Evolutionary conservation across 1,140 invertebrate species (phyloP).

Genomic region (Watersipora subatra): DNA sequence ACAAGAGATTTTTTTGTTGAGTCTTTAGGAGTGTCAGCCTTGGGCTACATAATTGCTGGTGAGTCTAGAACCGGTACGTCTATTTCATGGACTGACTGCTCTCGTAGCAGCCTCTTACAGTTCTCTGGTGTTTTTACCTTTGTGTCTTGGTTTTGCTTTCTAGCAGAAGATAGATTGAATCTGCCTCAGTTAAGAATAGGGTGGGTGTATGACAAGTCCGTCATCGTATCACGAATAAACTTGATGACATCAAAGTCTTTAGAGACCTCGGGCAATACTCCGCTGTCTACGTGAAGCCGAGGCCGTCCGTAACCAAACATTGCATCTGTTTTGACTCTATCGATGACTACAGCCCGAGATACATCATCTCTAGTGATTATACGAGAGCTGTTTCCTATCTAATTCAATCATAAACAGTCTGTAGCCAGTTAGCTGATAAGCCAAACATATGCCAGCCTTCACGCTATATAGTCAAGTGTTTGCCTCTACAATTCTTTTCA

Average conservation of each 20-base stretch:
- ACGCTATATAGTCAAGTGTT: no score
- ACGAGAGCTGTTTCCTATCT: not conserved
- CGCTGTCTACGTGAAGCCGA: not conserved
- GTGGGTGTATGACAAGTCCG: not conserved
- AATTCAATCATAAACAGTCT: no score
- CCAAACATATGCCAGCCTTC: no score
- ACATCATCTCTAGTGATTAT: not conserved
- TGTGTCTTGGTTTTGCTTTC: not conserved
- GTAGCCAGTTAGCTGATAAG: no score
- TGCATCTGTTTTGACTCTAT: not conserved
- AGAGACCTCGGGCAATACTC: not conserved
- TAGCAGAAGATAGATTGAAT: not conserved
- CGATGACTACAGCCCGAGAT: not conserved
- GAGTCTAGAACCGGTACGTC: not conserved
- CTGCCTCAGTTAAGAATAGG: not conserved
- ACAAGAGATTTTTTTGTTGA: no score
- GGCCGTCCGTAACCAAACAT: not conserved
- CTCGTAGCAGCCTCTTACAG: not conserved
- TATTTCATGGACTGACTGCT: not conserved
- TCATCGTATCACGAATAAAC: not conserved
- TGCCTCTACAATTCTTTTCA: no score
- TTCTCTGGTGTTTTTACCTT: not conserved
- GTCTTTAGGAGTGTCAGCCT: no score
- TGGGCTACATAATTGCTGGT: no score
- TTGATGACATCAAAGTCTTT: not conserved